Percentiles rank a stretch among this genome's conserved stretches.
phyloP scores from a whole-genome alignment of 2,888 invertebrate genomes.

The Eristalinus aeneus region DNA sequence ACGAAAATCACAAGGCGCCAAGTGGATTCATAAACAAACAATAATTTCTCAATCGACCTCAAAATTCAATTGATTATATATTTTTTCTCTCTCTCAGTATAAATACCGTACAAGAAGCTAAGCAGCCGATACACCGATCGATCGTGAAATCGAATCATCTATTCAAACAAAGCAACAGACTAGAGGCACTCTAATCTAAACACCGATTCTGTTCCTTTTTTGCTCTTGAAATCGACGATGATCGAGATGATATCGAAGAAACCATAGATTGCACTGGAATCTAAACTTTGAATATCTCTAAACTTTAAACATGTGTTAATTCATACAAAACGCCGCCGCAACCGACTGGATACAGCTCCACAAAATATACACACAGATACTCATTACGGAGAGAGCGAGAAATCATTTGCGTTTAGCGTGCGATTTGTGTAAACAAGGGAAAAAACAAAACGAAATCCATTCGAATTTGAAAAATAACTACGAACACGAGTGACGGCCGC shows the following conservation, averaged over 20 bases:
- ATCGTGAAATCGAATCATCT: conserved; percentile 52
- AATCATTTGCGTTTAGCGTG: conserved; percentile 29
- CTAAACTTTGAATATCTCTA: not conserved
- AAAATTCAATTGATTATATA: conserved; percentile 71
- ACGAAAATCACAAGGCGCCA: conserved; percentile 79
- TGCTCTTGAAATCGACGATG: conserved; percentile 34
- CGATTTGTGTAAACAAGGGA: conserved; percentile 27
- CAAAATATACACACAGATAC: conserved; percentile 17
- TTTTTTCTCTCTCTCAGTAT: conserved; percentile 66
- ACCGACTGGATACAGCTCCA: not conserved
- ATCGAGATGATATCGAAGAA: conserved; percentile 30
- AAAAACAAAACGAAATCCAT: not conserved
- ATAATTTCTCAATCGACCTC: conserved; percentile 72
- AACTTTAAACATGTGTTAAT: not conserved
- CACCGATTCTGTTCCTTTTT: conserved; percentile 25
- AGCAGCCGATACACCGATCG: conserved; percentile 31
- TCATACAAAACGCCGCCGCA: not conserved
- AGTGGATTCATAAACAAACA: conserved; percentile 79
- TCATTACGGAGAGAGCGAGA: conserved; percentile 15
- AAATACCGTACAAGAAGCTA: conserved; percentile 66
- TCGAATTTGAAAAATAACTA: conserved; percentile 14
- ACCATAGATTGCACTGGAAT: conserved; percentile 12
- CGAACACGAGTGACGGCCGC: conserved; percentile 17
- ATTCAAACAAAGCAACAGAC: conserved; percentile 51
- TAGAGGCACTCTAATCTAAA: conserved; percentile 39